phyloP scores from a whole-genome alignment of 2,888 invertebrate species.

The Monochamus alternatus region DNA sequence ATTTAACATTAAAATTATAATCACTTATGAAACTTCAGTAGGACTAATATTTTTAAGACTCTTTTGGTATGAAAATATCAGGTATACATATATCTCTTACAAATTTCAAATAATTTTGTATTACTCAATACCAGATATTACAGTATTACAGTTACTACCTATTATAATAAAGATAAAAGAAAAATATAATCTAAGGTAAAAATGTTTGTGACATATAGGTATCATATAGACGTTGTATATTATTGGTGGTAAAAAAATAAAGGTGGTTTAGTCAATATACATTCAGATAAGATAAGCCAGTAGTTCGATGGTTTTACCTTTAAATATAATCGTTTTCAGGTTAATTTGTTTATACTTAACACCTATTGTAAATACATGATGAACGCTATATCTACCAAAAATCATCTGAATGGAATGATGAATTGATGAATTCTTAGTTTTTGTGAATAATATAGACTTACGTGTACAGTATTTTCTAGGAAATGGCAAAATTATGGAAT shows the following conservation, averaged over 20 bases:
- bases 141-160: neutral
- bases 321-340: conserved; percentile 6
- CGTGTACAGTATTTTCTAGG: conserved; percentile 57
- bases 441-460: conserved; percentile 52
- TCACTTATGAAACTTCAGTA: neutral
- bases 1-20: neutral
- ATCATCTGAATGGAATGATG: conserved; percentile 13
- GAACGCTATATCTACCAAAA: neutral
- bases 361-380: conserved; percentile 8
- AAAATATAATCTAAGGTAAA: neutral
- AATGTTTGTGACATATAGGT: neutral
- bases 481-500: conserved; percentile 51
- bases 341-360: conserved; percentile 10
- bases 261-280: conserved; percentile 5
- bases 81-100: too few relatives aligned
- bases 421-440: conserved; percentile 30
- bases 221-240: neutral
- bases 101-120: too few relatives aligned
- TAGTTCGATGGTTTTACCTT: neutral
- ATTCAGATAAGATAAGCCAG: conserved; percentile 3
- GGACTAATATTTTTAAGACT: too few relatives aligned
- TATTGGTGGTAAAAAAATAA: neutral
- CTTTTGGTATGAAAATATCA: too few relatives aligned
- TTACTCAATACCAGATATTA: too few relatives aligned
- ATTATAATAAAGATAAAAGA: neutral